Conservation (phyloP, 2,113 vertebrate species). For the Forbesichthys papilliferus region DNA sequence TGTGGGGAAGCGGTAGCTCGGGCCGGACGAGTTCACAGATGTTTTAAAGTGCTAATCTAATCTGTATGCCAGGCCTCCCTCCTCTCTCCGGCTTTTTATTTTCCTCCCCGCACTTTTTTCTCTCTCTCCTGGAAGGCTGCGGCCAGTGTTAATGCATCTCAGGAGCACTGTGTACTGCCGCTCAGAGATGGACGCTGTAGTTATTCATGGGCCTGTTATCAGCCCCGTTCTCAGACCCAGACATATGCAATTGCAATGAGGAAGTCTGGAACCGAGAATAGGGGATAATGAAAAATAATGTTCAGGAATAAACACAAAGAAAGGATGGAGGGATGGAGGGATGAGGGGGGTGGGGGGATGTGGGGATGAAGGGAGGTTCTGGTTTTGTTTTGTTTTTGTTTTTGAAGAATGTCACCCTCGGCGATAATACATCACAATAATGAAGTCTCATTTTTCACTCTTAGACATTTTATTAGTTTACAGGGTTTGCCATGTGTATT, state of each 20-base stretch:
- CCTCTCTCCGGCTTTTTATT: conserved; percentile 27
- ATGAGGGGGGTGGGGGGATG: background rate
- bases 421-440: conserved; percentile 53
- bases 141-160: conserved; percentile 74
- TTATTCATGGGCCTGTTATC: conserved; percentile 69
- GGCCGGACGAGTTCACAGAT: conserved; percentile 78
- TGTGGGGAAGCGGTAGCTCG: conserved; percentile 70
- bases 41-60: conserved; percentile 84
- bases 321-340: conserved; percentile 8
- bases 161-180: conserved; percentile 69
- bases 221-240: conserved; percentile 55
- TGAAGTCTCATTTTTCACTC: conserved; percentile 44
- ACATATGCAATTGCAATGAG: conserved; percentile 70
- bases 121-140: conserved; percentile 54
- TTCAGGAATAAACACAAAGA: conserved; percentile 26
- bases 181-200: conserved; percentile 33
- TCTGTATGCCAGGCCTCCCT: conserved; percentile 78
- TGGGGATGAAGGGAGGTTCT: too few species aligned
- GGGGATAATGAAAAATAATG: conserved; percentile 30
- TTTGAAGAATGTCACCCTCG: conserved; percentile 55
- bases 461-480: conserved; percentile 46
- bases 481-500: conserved; percentile 13
- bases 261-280: conserved; percentile 28
- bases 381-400: conserved; percentile 9
- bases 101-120: conserved; percentile 23